Percentiles rank a stretch among this genome's conserved stretches.
Conservation (phyloP, 2,888 invertebrate genomes). For the Ophioninae sp. region DNA sequence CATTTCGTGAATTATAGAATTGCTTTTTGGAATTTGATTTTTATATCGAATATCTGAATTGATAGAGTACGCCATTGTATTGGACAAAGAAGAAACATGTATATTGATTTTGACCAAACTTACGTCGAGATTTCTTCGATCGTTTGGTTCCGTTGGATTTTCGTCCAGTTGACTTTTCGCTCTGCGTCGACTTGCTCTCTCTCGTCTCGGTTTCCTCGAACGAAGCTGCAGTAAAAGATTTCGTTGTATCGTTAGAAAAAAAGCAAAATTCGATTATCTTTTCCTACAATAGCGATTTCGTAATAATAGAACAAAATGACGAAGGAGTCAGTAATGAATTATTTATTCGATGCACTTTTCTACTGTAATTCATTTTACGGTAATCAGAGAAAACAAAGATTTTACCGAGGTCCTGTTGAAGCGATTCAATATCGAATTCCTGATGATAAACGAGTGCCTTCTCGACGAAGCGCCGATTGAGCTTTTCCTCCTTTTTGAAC, state of each 20-base stretch:
- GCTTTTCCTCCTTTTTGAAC: constrained; percentile 94
- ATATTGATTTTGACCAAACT: not conserved
- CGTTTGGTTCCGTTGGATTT: not conserved
- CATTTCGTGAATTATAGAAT: too few relatives aligned
- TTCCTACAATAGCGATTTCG: too few relatives aligned
- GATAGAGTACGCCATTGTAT: too few relatives aligned
- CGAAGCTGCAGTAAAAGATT: not conserved
- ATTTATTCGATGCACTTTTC: too few relatives aligned
- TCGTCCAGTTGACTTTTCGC: not conserved
- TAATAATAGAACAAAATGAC: too few relatives aligned
- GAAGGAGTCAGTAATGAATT: too few relatives aligned
- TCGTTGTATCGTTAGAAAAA: not conserved
- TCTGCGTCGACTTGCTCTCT: not conserved
- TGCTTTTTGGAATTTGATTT: too few relatives aligned
- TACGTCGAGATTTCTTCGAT: not conserved
- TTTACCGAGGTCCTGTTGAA: constrained; percentile 83
- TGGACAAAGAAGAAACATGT: too few relatives aligned
- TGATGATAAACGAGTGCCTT: constrained; percentile 88
- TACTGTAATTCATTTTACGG: not conserved
- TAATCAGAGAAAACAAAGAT: not conserved
- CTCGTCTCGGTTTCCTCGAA: constrained; percentile 1
- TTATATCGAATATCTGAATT: too few relatives aligned
- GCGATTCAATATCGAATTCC: constrained; percentile 86
- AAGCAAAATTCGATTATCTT: not conserved
- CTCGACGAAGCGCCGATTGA: constrained; percentile 88